Percentiles rank a stretch among this genome's conserved stretches.
These are phyloP conservation scores for Phylloscopus whistleri DNA, from an alignment of 2,113 vertebrate genomes.

Conservation along the genomic window DNA sequence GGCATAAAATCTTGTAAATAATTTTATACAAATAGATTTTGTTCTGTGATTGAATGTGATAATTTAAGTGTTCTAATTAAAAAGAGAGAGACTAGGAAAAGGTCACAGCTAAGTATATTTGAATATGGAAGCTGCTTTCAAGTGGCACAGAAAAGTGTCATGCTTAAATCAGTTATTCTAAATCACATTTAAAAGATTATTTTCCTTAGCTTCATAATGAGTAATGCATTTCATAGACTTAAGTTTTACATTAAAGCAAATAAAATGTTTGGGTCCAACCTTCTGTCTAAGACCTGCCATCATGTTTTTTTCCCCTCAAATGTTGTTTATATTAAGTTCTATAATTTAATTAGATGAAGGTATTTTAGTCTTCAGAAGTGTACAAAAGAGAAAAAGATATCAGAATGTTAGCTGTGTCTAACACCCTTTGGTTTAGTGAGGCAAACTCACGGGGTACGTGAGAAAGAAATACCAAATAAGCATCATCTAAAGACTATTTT, in stretches of 20 bases:
- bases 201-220: not conserved
- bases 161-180: not conserved
- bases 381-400: not conserved
- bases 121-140: constrained; percentile 43
- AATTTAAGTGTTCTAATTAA: constrained; percentile 59
- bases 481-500: not conserved
- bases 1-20: constrained; percentile 47
- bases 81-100: constrained; percentile 45
- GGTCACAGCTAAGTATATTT: constrained; percentile 59
- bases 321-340: not conserved
- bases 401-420: not conserved
- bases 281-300: not conserved
- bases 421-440: not conserved
- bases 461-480: not conserved
- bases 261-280: not conserved
- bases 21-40: constrained; percentile 60
- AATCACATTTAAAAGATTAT: not conserved
- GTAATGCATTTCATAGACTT: not conserved
- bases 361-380: not conserved
- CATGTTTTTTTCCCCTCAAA: not conserved
- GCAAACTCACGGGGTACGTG: not conserved
- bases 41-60: constrained; percentile 57
- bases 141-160: not conserved
- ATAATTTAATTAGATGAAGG: not conserved
- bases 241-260: not conserved